Conservation (phyloP, 2,797 vertebrate genomes). For the Ara ararauna region DNA sequence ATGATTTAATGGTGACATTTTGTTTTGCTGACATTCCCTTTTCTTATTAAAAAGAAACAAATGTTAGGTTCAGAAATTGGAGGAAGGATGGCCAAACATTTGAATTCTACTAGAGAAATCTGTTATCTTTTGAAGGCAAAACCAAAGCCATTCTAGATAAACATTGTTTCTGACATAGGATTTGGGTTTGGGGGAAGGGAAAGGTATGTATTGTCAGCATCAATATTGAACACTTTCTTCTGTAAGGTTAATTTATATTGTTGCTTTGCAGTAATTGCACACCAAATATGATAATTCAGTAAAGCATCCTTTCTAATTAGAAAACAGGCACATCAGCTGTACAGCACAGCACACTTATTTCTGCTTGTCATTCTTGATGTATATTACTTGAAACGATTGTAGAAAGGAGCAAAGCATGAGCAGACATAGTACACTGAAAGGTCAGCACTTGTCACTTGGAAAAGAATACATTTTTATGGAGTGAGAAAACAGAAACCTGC, state of each 20-base stretch:
- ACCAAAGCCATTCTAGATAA: background rate
- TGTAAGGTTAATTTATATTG: constrained; percentile 54
- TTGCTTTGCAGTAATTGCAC: constrained; percentile 43
- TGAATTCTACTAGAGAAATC: constrained; percentile 79
- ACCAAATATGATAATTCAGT: constrained; percentile 53
- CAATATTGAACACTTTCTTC: background rate
- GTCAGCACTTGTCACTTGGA: constrained; percentile 42
- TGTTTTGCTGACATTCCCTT: constrained; percentile 92
- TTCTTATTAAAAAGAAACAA: constrained; percentile 80
- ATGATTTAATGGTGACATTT: constrained; percentile 98
- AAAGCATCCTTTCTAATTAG: constrained; percentile 64
- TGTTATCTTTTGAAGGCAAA: constrained; percentile 27
- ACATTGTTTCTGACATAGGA: background rate
- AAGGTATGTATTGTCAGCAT: background rate
- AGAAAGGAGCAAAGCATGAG: constrained; percentile 6
- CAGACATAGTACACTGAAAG: constrained; percentile 23
- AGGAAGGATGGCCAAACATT: constrained; percentile 83
- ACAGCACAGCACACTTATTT: background rate
- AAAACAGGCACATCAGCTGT: background rate
- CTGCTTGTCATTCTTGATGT: constrained; percentile 51
- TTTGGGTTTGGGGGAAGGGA: background rate
- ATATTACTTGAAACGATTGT: constrained; percentile 28
- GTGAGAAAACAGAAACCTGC: background rate
- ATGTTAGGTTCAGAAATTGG: constrained; percentile 74
- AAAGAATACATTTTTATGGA: constrained; percentile 49